These are phyloP conservation scores for Dasysyrphus albostriatus DNA, from an alignment of 2,888 invertebrate species.

Conservation along the genomic window DNA sequence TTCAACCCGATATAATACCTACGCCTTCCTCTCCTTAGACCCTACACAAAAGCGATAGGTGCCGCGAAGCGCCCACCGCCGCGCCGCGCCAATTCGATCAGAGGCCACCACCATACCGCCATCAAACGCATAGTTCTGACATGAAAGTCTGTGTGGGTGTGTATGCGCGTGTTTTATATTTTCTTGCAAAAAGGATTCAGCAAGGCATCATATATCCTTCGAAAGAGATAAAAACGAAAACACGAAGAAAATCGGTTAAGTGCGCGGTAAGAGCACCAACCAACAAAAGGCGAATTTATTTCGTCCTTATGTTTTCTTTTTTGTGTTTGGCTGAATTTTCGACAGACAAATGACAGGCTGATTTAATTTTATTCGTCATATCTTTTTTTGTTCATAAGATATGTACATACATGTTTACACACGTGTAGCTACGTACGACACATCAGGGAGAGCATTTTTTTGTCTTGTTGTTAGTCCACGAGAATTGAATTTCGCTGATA, in stretches of 20 bases:
- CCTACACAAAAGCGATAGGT: constrained; percentile 32
- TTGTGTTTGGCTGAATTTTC: constrained; percentile 30
- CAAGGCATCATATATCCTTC: constrained; percentile 47
- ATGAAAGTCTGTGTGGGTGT: neutral
- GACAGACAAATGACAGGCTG: constrained; percentile 74
- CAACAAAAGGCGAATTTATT: constrained; percentile 73
- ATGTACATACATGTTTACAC: constrained; percentile 18
- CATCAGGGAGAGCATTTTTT: constrained; percentile 15
- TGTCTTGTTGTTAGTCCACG: constrained; percentile 14
- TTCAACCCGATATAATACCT: neutral
- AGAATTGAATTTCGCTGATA: constrained; percentile 66
- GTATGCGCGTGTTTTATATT: neutral
- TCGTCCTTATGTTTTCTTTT: constrained; percentile 56
- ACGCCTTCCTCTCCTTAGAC: too few species aligned
- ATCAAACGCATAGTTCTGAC: constrained; percentile 18
- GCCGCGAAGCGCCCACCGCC: constrained; percentile 21
- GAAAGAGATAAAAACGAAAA: constrained; percentile 52
- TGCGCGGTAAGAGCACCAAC: constrained; percentile 53
- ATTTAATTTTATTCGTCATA: constrained; percentile 75
- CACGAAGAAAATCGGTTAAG: constrained; percentile 69
- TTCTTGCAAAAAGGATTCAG: constrained; percentile 53
- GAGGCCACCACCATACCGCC: constrained; percentile 27
- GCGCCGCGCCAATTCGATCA: constrained; percentile 63
- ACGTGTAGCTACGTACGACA: constrained; percentile 28
- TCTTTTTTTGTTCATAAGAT: constrained; percentile 56